phyloP scores from a whole-genome alignment of 2,113 vertebrate genomes.

The Furnarius figulus region DNA sequence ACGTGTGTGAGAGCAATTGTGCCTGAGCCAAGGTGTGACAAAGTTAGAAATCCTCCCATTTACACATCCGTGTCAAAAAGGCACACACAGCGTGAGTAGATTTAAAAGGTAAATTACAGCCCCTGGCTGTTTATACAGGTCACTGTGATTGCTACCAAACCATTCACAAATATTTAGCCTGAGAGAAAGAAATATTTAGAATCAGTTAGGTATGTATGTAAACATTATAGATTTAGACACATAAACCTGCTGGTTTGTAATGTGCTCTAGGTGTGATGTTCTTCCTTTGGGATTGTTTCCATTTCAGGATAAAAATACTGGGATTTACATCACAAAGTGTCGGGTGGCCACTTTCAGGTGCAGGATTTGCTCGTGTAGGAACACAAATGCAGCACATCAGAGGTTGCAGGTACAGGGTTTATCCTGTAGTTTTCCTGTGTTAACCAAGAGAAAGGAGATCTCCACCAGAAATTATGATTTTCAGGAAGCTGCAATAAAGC shows the following conservation, averaged over 20 bases:
- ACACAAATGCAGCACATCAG: not conserved
- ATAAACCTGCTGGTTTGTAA: not conserved
- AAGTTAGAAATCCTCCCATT: not conserved
- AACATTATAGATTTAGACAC: not conserved
- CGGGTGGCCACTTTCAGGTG: not conserved
- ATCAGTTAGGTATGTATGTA: not conserved
- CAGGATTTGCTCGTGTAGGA: not conserved
- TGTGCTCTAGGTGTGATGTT: not conserved
- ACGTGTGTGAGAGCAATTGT: not conserved
- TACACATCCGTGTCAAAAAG: not conserved
- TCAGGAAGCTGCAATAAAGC: not conserved
- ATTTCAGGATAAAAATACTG: not conserved
- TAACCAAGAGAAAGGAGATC: not conserved
- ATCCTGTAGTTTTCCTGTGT: not conserved
- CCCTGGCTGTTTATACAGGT: not conserved
- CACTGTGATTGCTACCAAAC: not conserved
- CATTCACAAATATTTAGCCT: not conserved
- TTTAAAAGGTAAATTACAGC: not conserved
- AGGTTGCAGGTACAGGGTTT: not conserved
- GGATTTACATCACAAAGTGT: not conserved
- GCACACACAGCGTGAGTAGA: not conserved
- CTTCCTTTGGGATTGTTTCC: not conserved
- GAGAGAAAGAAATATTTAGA: not conserved
- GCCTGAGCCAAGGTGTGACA: not conserved
- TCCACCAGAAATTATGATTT: not conserved